phyloP scores from a whole-genome alignment of 2,888 invertebrate species.

The Arrhopalites spinosus region DNA sequence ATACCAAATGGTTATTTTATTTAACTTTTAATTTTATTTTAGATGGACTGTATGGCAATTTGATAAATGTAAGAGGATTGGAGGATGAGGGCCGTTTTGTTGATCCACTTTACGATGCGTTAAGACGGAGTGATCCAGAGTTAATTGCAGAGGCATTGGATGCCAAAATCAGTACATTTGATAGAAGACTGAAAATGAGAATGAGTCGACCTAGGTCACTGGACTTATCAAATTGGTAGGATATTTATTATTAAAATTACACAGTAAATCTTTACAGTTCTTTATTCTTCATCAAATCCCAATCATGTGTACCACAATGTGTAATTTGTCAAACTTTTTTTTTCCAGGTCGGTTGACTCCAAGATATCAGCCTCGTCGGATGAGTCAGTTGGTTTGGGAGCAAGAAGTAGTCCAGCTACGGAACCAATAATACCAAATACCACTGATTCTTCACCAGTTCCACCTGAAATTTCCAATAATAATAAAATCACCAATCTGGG shows the following conservation, averaged over 20 bases:
- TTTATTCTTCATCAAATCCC: no score
- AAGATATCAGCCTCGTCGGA: constrained; percentile 85
- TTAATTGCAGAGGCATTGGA: constrained; percentile 78
- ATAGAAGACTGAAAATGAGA: constrained; percentile 79
- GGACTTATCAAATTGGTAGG: constrained; percentile 83
- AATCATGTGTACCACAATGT: no score
- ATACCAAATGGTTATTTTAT: no score
- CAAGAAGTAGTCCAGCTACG: constrained; percentile 57
- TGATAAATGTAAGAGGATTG: constrained; percentile 87
- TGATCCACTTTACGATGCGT: constrained; percentile 74
- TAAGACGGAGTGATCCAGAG: constrained; percentile 82
- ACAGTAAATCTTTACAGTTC: no score
- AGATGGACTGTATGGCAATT: constrained; percentile 85
- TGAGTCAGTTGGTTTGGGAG: constrained; percentile 65
- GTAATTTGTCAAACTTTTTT: no score
- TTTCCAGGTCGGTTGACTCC: constrained; percentile 88
- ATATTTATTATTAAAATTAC: no score
- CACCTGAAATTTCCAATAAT: constrained; percentile 12
- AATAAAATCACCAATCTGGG: constrained; percentile 6
- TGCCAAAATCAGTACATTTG: constrained; percentile 79
- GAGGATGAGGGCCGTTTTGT: constrained; percentile 74
- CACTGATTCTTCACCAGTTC: constrained; percentile 27
- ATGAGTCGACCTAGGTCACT: constrained; percentile 79
- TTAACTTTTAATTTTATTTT: no score
- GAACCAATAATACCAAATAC: constrained; percentile 10